Percentiles rank a stretch among this genome's conserved stretches.
phyloP scores from a whole-genome alignment of 2,888 invertebrate species.

The Epinotia nisella region DNA sequence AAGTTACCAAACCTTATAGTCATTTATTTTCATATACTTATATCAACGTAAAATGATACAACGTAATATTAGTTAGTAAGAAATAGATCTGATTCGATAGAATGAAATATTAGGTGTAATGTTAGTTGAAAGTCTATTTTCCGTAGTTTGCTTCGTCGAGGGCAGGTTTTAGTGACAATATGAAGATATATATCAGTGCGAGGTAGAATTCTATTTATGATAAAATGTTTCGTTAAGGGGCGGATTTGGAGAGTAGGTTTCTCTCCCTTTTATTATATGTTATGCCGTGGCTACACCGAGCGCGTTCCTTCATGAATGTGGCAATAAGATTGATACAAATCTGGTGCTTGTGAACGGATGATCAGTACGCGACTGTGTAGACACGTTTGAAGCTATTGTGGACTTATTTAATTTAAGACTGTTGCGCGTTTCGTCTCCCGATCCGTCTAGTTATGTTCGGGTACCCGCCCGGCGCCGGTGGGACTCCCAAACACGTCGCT shows the following conservation, averaged over 20 bases:
- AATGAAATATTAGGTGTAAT: conserved; percentile 61
- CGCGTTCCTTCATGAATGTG: neutral
- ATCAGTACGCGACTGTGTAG: neutral
- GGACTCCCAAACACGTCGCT: neutral
- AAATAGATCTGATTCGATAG: conserved; percentile 65
- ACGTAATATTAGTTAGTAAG: conserved; percentile 53
- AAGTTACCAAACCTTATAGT: conserved; percentile 66
- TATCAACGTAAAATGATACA: conserved; percentile 53
- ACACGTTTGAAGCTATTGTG: conserved; percentile 9
- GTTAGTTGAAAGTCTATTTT: conserved; percentile 73
- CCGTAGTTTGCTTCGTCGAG: conserved; percentile 74
- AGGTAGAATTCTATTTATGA: conserved; percentile 47
- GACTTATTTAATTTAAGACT: conserved; percentile 21
- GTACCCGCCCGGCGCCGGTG: neutral
- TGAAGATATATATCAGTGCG: conserved; percentile 59
- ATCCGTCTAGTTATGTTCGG: conserved; percentile 17
- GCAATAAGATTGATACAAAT: too few species aligned
- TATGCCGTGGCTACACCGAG: conserved; percentile 1
- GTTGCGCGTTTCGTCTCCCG: conserved; percentile 9
- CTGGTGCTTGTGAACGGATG: neutral
- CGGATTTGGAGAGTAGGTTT: conserved; percentile 7
- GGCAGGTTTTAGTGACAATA: conserved; percentile 63
- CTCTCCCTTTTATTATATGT: conserved; percentile 1
- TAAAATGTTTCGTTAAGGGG: conserved; percentile 38
- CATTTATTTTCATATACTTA: conserved; percentile 72